Conservation (phyloP, 2,113 vertebrate genomes). For the Amazona guildingii region DNA sequence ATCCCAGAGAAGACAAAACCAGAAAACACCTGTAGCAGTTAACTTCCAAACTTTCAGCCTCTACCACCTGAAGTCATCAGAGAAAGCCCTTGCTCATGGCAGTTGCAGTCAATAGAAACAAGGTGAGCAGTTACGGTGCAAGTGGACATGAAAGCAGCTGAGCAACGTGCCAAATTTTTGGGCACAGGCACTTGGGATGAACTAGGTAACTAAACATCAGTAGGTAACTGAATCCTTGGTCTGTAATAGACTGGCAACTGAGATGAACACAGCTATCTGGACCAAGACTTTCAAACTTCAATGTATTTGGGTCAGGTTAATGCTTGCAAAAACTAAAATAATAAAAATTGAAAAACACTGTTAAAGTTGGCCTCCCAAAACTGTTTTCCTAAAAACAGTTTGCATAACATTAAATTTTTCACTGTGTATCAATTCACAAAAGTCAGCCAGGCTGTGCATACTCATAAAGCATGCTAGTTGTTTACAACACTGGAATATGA, state of each 20-base stretch:
- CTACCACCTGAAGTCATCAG: background rate
- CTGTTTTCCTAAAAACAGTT: background rate
- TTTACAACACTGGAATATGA: background rate
- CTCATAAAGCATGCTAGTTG: background rate
- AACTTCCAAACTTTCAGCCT: background rate
- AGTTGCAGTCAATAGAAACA: background rate
- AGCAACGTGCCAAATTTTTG: too few species aligned
- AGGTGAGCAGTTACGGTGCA: background rate
- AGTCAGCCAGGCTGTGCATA: background rate
- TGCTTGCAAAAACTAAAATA: background rate
- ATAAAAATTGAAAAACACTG: background rate
- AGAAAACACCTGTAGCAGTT: background rate
- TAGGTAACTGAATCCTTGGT: background rate
- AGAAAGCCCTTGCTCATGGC: background rate
- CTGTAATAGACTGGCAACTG: background rate
- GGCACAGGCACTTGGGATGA: rapidly evolving
- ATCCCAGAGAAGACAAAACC: background rate
- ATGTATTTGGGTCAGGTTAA: background rate
- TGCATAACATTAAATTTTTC: background rate
- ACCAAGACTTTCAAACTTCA: background rate
- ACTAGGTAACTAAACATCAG: background rate
- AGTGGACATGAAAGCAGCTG: background rate
- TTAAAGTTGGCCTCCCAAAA: background rate
- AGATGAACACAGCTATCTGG: background rate
- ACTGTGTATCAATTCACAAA: background rate